Base-by-base conservation (phyloP, 1,140 invertebrate genomes). In the Oreohelix idahoensis region DNA sequence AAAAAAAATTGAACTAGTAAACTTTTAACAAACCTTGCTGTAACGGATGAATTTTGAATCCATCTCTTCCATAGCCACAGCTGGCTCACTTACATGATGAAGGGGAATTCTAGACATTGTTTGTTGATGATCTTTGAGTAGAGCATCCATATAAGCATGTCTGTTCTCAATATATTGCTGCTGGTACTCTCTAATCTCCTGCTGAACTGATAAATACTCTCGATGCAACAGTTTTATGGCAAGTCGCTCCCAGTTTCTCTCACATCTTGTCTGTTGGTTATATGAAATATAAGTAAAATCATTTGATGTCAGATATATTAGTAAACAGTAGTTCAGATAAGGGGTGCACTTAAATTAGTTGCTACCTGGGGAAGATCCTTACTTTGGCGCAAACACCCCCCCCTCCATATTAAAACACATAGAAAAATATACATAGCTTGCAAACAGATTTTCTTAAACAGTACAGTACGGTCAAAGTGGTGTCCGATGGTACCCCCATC, bases 211-310 rank as follows among this genome's bases (percentile, higher is more conserved):
- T 20, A 81, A 32, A 81, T 89, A 86, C 29, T 89, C 88, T 29
- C 77, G 35, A n/a, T 89, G 63, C 79, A 89, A 73, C 23, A 89
- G 73, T 45, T 84, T 84, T 20, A 87, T 5, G 0, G 85, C 42
- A 66, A 89, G 45, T n/a, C 87, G 66, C 79, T 88, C 87, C 89
- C 89, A 89, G 83, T 88, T 84, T 39, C 80, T 58, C 26, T 86
- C 84, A 66, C 85, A 83, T 38, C 70, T 66, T 42, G 81, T 84
- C 88, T 89, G 39, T 53, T 79, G 35, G 26, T 58, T 45, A 8
- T 45, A 8, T 45, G 15, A 45, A 45, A 45, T 45, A 45, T 45
- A 45, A n/a, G 5, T 45, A 45, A 45, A 58, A 58, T 58, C 8
- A 58, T 58, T 23, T 23, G 20, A 4, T 58, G 53, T 58, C 20